These are phyloP conservation scores for Pycnomerus fuliginosus DNA, from an alignment of 2,888 invertebrate species.

Conservation along the genomic window DNA sequence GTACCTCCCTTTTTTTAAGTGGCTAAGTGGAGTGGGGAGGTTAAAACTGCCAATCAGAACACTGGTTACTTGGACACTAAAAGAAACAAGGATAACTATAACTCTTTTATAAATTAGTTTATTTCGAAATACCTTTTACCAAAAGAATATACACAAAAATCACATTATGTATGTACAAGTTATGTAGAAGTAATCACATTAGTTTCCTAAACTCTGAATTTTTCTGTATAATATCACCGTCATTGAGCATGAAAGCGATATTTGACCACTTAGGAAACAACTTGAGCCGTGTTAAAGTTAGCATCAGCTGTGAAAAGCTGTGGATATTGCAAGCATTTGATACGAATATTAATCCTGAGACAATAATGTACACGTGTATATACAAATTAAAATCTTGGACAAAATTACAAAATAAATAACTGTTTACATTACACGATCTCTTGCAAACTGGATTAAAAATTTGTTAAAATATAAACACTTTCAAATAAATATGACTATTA, in stretches of 20 bases:
- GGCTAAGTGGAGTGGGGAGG: no score
- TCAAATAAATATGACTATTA: slow-evolving; percentile 26
- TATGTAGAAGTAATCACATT: slow-evolving; percentile 24
- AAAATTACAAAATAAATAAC: slow-evolving; percentile 17
- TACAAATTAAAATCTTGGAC: slow-evolving; percentile 16
- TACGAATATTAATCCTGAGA: slow-evolving; percentile 24
- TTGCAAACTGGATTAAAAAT: slow-evolving; percentile 12
- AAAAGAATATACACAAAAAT: slow-evolving; percentile 44
- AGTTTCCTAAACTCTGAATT: slow-evolving; percentile 11
- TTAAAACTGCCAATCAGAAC: no score
- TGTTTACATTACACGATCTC: slow-evolving; percentile 5
- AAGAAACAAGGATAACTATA: no score
- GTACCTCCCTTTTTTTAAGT: no score
- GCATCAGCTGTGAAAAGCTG: slow-evolving; percentile 22
- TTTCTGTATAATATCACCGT: slow-evolving; percentile 15
- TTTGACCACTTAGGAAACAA: slow-evolving; percentile 11
- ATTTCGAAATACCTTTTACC: slow-evolving; percentile 42
- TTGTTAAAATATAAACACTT: slow-evolving; percentile 20
- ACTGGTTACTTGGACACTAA: no score
- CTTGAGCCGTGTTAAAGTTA: slow-evolving; percentile 18
- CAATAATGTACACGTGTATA: slow-evolving; percentile 21
- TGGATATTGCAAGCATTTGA: slow-evolving; percentile 21
- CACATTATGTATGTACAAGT: slow-evolving; percentile 41
- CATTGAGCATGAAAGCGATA: slow-evolving; percentile 16
- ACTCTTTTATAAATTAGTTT: slow-evolving; percentile 40